Conservation (phyloP, 1,140 invertebrate species). For the Trichonephila inaurata region DNA sequence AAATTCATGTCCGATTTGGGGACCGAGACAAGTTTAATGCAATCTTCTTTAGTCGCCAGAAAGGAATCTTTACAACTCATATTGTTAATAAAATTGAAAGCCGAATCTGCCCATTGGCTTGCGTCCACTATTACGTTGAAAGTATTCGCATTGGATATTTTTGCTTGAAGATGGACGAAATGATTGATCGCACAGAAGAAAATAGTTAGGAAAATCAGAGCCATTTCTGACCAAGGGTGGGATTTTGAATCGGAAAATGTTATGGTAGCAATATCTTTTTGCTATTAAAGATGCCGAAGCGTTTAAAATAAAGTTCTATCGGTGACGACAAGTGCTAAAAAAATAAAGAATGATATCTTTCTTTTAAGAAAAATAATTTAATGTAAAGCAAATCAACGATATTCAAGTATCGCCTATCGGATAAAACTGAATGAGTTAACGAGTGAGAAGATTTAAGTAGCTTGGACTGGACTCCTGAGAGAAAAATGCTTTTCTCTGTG, state of each 20-base stretch:
- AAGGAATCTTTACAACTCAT: slow-evolving; percentile 52
- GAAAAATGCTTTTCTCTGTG: neutral
- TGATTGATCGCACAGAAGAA: neutral
- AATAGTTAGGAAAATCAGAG: neutral
- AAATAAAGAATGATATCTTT: no score
- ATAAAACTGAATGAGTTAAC: neutral
- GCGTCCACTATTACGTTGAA: neutral
- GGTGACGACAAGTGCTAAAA: no score
- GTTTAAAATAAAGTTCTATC: neutral
- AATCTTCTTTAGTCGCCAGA: slow-evolving; percentile 60
- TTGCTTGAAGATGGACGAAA: neutral
- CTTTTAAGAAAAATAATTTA: no score
- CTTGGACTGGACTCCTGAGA: neutral
- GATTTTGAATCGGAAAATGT: neutral
- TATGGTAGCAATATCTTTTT: no score
- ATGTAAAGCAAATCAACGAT: no score
- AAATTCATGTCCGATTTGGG: slow-evolving; percentile 64
- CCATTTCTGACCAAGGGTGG: neutral
- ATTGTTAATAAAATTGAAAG: slow-evolving; percentile 59
- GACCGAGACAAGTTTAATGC: slow-evolving; percentile 31
- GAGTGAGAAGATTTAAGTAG: neutral
- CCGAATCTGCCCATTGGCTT: slow-evolving; percentile 46
- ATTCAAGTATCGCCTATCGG: neutral
- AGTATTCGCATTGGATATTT: neutral
- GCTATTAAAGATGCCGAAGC: neutral